Evolutionary conservation across 2,797 vertebrate species (phyloP), one percentile per base, ranked within the genome.

Genomic region (Tokudaia tokunoshimensis): DNA sequence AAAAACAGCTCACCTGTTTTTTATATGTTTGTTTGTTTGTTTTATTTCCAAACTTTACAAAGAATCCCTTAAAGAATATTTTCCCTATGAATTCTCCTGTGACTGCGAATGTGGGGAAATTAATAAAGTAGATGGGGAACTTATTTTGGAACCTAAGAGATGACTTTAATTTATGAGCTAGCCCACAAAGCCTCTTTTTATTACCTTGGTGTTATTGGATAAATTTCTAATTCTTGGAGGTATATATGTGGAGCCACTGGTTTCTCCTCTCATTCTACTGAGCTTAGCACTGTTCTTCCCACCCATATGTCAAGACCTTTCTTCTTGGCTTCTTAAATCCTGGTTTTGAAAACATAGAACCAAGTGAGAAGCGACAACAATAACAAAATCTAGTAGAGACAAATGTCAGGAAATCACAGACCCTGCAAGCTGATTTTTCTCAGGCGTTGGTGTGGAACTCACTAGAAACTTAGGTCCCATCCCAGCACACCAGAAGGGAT

Each of bases 161-260:
- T 79, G 86, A 94, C 79, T 97, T 95, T 94, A 74, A 92, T 96
- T 96, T 91, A 80, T 89, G 82, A 94, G 41, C 20, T 63, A 86
- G 9, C 70, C 67, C 31, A 83, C 61, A 95, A 94, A 95, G 67
- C 29, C 75, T 94, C 85, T 96, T 96, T 94, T 96, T 92, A 96
- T 96, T 92, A 94, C 86, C 67, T 95, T 79, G 67, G 78, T 75
- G 41, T 34, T 95, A 93, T 67, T 37, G 81, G 82, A 89, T 91
- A 92, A 34, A 79, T 86, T 89, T 86, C 57, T 91, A 92, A 83
- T 81, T 26, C 34, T 92, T 89, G 89, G 91, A 94, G 59, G 86
- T 67, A 26, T 72, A 19, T 74, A 61, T 70, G 50, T 15, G 61
- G 19, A 89, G n/a, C 6, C 34, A 89, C 14, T 50, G 9, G 22